Conservation (phyloP, 2,113 vertebrate species). For the Hyla sarda region DNA sequence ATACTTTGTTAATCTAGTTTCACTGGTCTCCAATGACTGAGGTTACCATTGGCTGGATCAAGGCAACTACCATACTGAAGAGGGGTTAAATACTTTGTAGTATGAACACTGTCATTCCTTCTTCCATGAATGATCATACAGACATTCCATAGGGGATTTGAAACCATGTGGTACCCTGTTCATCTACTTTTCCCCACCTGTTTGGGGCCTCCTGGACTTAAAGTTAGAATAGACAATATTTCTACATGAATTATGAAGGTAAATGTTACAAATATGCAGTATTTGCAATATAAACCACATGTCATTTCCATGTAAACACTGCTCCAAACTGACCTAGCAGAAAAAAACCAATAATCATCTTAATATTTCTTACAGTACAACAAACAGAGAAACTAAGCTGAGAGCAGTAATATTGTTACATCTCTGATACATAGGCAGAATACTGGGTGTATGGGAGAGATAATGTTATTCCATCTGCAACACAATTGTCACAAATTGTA, state of each 20-base stretch:
- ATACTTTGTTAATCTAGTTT: no score
- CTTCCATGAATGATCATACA: background rate
- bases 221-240: background rate
- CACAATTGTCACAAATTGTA: background rate
- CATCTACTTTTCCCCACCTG: background rate
- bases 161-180: background rate
- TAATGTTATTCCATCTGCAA: background rate
- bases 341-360: background rate
- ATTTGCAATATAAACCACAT: background rate
- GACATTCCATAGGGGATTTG: background rate
- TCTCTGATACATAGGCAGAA: background rate
- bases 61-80: background rate
- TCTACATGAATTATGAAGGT: background rate
- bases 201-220: background rate
- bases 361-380: background rate
- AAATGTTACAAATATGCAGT: background rate
- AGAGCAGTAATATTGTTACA: background rate
- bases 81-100: background rate
- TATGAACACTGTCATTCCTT: background rate
- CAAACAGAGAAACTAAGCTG: background rate
- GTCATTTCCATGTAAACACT: background rate
- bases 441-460: background rate
- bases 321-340: background rate
- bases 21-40: background rate
- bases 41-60: background rate